These are phyloP conservation scores for Drosophila acutilabella DNA, from an alignment of 2,888 invertebrate species.

Conservation along the genomic window DNA sequence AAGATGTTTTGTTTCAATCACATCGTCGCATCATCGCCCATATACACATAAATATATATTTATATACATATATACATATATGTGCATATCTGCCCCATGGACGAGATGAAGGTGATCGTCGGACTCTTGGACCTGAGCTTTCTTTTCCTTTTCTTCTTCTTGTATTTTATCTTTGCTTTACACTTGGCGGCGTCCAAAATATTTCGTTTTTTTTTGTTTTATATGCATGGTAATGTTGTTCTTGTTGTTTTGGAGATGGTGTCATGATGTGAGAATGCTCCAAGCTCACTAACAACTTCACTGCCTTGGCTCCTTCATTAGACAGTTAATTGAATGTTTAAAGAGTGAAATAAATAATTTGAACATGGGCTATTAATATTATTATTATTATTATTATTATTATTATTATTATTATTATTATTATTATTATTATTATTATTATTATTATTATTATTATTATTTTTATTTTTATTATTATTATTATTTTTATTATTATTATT, in stretches of 20 bases:
- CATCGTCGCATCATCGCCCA: slow-evolving; percentile 73
- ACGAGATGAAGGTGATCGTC: slow-evolving; percentile 48
- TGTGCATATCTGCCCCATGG: slow-evolving; percentile 44
- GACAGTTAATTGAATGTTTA: slow-evolving; percentile 42
- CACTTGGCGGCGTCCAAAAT: slow-evolving; percentile 44
- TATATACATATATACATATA: background rate
- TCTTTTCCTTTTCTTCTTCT: slow-evolving; percentile 23
- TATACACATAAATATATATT: background rate
- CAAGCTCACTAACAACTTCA: slow-evolving; percentile 13
- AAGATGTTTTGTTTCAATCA: slow-evolving; percentile 80
- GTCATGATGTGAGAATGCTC: slow-evolving; percentile 62
- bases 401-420: too few relatives aligned
- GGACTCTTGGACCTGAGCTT: slow-evolving; percentile 32
- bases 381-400: too few relatives aligned
- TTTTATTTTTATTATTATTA: too few relatives aligned
- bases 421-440: too few relatives aligned
- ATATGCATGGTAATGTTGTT: slow-evolving; percentile 31
- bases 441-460: too few relatives aligned
- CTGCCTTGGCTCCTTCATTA: slow-evolving; percentile 11
- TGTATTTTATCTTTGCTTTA: slow-evolving; percentile 36
- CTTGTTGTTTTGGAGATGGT: slow-evolving; percentile 54
- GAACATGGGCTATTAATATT: background rate
- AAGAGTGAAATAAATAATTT: background rate
- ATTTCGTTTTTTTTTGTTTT: slow-evolving; percentile 38
- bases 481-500: too few relatives aligned